Base-by-base conservation (phyloP, 2,888 invertebrate genomes). In the Diarsia dahlii region DNA sequence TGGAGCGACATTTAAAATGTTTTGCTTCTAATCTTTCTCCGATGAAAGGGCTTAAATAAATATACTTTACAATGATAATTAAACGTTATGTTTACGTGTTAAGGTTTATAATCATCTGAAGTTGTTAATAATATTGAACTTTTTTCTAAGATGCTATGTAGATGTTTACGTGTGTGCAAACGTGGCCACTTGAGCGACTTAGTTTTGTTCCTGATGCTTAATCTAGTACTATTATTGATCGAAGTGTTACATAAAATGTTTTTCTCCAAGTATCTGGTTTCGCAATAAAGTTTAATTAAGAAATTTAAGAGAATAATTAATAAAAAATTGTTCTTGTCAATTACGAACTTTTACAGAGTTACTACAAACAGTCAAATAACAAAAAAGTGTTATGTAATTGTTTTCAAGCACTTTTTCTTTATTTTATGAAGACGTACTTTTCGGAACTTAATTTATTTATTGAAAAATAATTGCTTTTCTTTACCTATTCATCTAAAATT, bases 301-400 rank as follows among this genome's bases (percentile, higher is more conserved):
- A 50, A 60, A 56, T 58, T 60, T 58, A 54, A 63, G 50, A 18
- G 1, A 48, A 34, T 54, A 28, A 76, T 54, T 56, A 52, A 28
- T 15, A 58, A 54, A 80, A 58, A 78, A 3, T 68, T 68, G 23
- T 46, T 76, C 48, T 23, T 56, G 39, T 78, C 52, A 54, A 67
- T 56, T 48, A n/a, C 3, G 13, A 82, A 82, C 28, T 76, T 79
- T 58, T 23, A 5, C 54, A 15, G 34, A 81, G 58, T 82, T 77
- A 10, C 60, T 34, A 9, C 54, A 52, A 13, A 23, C 68, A 82
- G 60, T 54, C 60, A 82, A 77, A 69, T 77, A 60, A 52, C 4
- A 68, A 60, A 77, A 82, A 54, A 54, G 23, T 69, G 48, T 34
- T 65, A 50, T 63, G 50, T 80, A 54, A 65, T 60, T 69, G n/a